Evolutionary conservation across 2,113 vertebrate species (phyloP), one percentile per base, ranked within the genome.

Genomic region (Coregonus clupeaformis): DNA sequence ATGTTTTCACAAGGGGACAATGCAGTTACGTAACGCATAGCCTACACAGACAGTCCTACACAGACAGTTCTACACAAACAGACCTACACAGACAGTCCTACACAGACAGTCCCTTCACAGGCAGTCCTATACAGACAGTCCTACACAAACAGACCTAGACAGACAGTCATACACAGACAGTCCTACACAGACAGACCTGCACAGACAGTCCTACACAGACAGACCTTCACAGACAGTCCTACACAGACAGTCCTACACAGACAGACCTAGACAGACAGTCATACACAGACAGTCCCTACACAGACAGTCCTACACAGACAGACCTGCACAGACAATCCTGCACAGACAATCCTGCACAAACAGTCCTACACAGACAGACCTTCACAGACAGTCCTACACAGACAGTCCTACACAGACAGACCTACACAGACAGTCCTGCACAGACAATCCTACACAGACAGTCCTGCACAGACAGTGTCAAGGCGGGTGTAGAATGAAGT

Each of bases 61-160:
- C n/a, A n/a, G n/a, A n/a, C n/a, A n/a, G n/a, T n/a, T n/a, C 36
- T 42, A 42, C 36, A 42, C 36, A 42, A 79, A 78, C 74, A 80
- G 7, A 9, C 9, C 9, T n/a, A n/a, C n/a, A n/a, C n/a, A n/a
- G 84, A 79, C 77, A 68, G n/a, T 24, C n/a, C 9, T 22, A 63
- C 59, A 11, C n/a, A 24, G 11, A 63, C n/a, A 24, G 27, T 1
- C 27, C 27, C 27, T 27, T 1, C 27, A 27, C 27, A 27, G 81
- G 78, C 75, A 79, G 77, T 89, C 89, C 88, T 79, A 77, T 84
- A 83, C 76, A 69, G 84, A 79, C 77, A 68, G n/a, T 24, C n/a
- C 9, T 22, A 63, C 59, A 11, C n/a, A 24, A 6, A 63, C n/a
- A 24, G 27, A 1, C 2, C 27, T 11, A 12, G 3, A 63, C 60